These are phyloP conservation scores for Sarcophaga bullata DNA, from an alignment of 1,140 invertebrate genomes.

Conservation along the genomic window DNA sequence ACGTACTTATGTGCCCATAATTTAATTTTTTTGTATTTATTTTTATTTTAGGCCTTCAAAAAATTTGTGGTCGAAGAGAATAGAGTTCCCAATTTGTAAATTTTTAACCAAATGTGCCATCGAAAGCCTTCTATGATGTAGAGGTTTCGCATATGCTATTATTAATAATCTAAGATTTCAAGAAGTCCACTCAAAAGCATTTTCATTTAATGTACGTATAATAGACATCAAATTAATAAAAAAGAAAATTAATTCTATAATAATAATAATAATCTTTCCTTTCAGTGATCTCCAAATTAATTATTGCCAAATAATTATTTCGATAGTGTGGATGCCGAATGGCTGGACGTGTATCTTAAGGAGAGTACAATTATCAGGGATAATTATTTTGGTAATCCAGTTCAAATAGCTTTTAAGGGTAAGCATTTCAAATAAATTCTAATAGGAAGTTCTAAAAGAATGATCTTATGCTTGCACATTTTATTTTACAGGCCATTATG, in stretches of 20 bases:
- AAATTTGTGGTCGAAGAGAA: slow-evolving; percentile 76
- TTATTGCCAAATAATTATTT: slow-evolving; percentile 57
- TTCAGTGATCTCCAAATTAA: slow-evolving; percentile 58
- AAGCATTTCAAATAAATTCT: not conserved
- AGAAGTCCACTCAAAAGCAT: slow-evolving; percentile 68
- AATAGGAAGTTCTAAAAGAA: not conserved
- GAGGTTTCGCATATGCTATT: slow-evolving; percentile 74
- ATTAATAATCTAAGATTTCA: slow-evolving; percentile 73
- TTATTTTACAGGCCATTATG: slow-evolving; percentile 48
- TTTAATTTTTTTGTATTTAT: not conserved
- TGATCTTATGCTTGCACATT: not conserved
- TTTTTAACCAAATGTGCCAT: slow-evolving; percentile 71
- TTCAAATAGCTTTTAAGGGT: slow-evolving; percentile 57
- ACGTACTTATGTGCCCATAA: not conserved
- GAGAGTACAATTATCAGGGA: slow-evolving; percentile 54
- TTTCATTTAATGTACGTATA: slow-evolving; percentile 66
- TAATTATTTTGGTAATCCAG: slow-evolving; percentile 58
- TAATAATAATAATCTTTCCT: not conserved
- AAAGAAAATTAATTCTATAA: not conserved
- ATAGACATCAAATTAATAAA: not conserved
- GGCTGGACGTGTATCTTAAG: slow-evolving; percentile 56
- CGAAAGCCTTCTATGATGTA: slow-evolving; percentile 78
- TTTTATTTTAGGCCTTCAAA: slow-evolving; percentile 72
- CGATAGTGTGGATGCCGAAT: slow-evolving; percentile 55
- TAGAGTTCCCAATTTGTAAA: slow-evolving; percentile 69